Percentiles rank a stretch among this genome's conserved stretches.
Conservation (phyloP, 2,113 vertebrate species). For the Puntigrus tetrazona region DNA sequence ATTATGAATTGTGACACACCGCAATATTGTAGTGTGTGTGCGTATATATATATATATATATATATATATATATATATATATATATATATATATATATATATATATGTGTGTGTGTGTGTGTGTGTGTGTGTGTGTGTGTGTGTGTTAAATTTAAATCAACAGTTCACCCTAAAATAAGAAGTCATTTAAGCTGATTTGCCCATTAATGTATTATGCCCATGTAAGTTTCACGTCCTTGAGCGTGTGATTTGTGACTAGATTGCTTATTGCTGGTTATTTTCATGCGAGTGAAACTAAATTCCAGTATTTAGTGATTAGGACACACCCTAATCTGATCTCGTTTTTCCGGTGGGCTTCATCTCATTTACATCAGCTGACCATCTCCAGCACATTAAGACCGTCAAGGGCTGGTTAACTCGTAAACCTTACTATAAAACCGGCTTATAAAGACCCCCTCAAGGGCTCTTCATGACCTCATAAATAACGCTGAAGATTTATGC, state of each 20-base stretch:
- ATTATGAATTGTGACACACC: not conserved
- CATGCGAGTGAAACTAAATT: not conserved
- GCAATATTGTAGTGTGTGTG: too few relatives aligned
- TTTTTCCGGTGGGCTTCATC: not conserved
- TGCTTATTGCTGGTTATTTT: not conserved
- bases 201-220: not conserved
- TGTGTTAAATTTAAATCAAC: too few relatives aligned
- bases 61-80: too few relatives aligned
- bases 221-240: not conserved
- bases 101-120: too few relatives aligned
- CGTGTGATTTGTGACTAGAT: not conserved
- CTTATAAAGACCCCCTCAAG: not conserved
- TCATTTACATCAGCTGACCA: not conserved
- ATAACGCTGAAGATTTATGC: too few relatives aligned
- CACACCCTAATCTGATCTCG: not conserved
- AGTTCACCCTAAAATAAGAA: not conserved
- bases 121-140: too few relatives aligned
- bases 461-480: too few relatives aligned
- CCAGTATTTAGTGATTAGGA: not conserved
- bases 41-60: too few relatives aligned
- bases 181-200: not conserved
- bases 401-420: not conserved
- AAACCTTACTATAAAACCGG: not conserved
- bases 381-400: not conserved
- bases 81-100: too few relatives aligned